Base-by-base conservation (phyloP, 2,113 vertebrate genomes). In the Dromas ardeola region DNA sequence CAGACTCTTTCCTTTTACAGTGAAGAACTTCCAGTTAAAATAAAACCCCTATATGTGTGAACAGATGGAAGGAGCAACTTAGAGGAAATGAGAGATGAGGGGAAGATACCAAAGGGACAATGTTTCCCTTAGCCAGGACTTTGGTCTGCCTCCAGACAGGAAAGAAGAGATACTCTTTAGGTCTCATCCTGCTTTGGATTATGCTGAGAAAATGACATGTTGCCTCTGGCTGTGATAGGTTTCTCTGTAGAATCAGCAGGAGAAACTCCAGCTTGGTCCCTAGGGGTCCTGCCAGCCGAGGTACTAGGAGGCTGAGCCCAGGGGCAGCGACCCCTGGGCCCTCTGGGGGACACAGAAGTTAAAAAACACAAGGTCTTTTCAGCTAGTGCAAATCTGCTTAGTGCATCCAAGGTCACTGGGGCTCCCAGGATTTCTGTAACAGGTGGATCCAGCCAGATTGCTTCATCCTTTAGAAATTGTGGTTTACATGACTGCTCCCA, bases 151-250 rank as follows among this genome's bases (percentile, higher is more conserved):
- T 79, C 32, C 50, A 74, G 59, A 70, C 59, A 69, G 90, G 65
- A 81, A 84, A 77, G 58, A 69, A 69, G 69, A 81, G 47, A 42
- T 43, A 0, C 47, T 25, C 45, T 30, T 19, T 5, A 34, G 20
- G 13, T 71, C 56, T 83, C 76, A 36, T 67, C 63, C 63, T 38
- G 63, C 77, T 69, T 58, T 16, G 71, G 71, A 43, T 74, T 26
- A 13, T 30, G 59, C 58, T 81, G 80, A 72, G 79, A 26, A 52
- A 50, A 73, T 4, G 17, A 36, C 45, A 67, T 25, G 67, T 49
- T 72, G 1, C 36, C 34, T 13, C 42, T 3, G 17, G 23, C 72
- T 50, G 53, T 0, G 3, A 26, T 25, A 3, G 3, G 20, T 32
- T 61, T 63, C 49, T 38, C 25, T 50, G 52, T 36, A 62, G 56